These are phyloP conservation scores for Sakesphorus luctuosus DNA, from an alignment of 2,113 vertebrate species.

Conservation along the genomic window DNA sequence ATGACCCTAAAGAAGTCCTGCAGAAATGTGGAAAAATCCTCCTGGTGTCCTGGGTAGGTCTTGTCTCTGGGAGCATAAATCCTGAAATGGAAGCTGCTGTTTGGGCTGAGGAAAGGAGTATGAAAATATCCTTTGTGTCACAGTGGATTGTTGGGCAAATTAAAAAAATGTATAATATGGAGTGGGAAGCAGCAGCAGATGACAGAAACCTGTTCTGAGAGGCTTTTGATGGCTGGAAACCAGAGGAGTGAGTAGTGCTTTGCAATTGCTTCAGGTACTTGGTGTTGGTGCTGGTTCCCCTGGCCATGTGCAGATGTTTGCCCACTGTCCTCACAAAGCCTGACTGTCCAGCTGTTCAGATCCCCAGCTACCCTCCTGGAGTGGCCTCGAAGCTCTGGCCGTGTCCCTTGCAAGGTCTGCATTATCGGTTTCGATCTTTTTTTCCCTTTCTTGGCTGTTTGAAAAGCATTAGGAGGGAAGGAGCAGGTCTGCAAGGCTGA, in stretches of 20 bases:
- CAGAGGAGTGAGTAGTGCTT: neutral
- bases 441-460: neutral
- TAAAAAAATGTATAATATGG: neutral
- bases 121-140: neutral
- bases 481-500: neutral
- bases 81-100: neutral
- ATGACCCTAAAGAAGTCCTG: neutral
- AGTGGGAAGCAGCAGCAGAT: neutral
- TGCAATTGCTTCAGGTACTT: neutral
- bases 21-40: neutral
- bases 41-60: neutral
- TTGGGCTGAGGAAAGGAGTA: neutral
- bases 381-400: neutral
- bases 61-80: neutral
- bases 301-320: neutral
- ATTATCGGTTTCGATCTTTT: neutral
- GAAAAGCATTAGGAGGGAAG: slow-evolving; percentile 26
- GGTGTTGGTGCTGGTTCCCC: neutral
- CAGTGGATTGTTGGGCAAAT: neutral
- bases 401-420: neutral
- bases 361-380: neutral
- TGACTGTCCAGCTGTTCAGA: neutral
- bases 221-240: slow-evolving; percentile 14
- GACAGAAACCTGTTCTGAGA: neutral
- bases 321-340: neutral